Evolutionary conservation across 2,797 vertebrate genomes (phyloP).

Genomic region (Danionella dracula): DNA sequence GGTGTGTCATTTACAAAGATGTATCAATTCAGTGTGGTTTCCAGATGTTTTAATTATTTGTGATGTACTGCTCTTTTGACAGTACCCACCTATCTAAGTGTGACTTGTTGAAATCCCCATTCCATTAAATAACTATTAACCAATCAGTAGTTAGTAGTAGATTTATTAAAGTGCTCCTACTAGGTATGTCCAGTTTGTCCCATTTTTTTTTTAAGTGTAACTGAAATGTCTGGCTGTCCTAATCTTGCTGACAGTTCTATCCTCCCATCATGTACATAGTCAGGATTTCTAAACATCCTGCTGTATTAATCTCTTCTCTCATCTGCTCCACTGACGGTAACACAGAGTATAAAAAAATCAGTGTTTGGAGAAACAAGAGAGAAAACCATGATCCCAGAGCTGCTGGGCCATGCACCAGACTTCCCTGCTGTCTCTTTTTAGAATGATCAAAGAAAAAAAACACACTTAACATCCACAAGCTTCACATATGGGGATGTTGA

Average conservation of each 20-base stretch:
- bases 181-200: too few relatives aligned
- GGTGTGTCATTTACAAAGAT: too few relatives aligned
- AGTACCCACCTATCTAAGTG: too few relatives aligned
- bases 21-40: too few relatives aligned
- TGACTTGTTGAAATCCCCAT: too few relatives aligned
- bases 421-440: conserved; percentile 31
- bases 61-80: too few relatives aligned
- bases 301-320: neutral
- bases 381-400: conserved; percentile 20
- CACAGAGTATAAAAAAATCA: neutral
- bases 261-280: neutral
- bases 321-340: neutral
- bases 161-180: too few relatives aligned
- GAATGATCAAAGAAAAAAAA: conserved; percentile 46
- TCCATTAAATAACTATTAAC: too few relatives aligned
- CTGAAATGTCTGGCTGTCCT: neutral
- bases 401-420: conserved; percentile 33
- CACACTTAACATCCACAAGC: conserved; percentile 48
- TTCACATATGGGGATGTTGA: conserved; percentile 68
- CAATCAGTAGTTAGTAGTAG: too few relatives aligned
- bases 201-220: neutral
- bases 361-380: conserved; percentile 31
- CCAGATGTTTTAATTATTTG: too few relatives aligned
- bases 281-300: conserved; percentile 9
- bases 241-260: neutral